phyloP scores from a whole-genome alignment of 2,888 invertebrate species.

The Rotaria macrura region DNA sequence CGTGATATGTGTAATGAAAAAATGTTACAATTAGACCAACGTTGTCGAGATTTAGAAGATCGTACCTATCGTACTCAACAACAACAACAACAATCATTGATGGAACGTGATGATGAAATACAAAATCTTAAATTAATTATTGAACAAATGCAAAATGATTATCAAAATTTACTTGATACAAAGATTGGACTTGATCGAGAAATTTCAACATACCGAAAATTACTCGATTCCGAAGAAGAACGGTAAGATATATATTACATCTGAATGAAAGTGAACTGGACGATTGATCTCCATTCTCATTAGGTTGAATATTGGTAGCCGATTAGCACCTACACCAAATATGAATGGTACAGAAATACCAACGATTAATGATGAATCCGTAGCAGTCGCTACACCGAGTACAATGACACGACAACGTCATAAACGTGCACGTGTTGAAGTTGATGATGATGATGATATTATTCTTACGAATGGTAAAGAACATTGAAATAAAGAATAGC shows the following conservation, averaged over 20 bases:
- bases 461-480: background rate
- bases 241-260: conserved; percentile 55
- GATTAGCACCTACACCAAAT: background rate
- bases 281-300: background rate
- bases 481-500: background rate
- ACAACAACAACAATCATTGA: conserved; percentile 61
- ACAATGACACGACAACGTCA: background rate
- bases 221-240: conserved; percentile 70
- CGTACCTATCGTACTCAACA: background rate
- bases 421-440: background rate
- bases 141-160: conserved; percentile 77
- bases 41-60: background rate
- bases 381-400: background rate
- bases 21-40: background rate
- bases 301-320: background rate
- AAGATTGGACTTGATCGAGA: conserved; percentile 81
- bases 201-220: conserved; percentile 77
- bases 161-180: conserved; percentile 89
- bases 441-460: background rate
- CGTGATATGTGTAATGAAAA: background rate
- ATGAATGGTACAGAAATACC: background rate
- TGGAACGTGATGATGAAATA: conserved; percentile 67
- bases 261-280: background rate
- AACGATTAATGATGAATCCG: background rate
- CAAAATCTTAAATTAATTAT: conserved; percentile 56